Conservation (phyloP, 2,888 invertebrate genomes). For the Erebia epiphron region DNA sequence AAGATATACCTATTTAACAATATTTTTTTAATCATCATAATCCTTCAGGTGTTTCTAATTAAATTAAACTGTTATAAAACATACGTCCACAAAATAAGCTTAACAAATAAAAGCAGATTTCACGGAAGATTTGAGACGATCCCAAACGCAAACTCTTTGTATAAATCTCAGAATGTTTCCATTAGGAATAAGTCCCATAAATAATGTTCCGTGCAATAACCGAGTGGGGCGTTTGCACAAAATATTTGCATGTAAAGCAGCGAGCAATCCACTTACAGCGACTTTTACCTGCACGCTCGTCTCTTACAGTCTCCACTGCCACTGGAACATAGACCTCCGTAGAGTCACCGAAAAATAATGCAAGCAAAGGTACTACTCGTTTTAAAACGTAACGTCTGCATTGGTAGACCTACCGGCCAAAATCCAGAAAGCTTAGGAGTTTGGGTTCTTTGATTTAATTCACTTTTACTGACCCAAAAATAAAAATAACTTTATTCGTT, state of each 20-base stretch:
- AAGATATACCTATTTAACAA: no score
- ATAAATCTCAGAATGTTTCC: constrained; percentile 32
- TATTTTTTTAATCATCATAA: no score
- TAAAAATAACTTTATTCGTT: no score
- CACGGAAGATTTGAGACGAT: constrained; percentile 22
- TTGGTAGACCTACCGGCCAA: no score
- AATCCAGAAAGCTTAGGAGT: no score
- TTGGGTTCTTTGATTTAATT: no score
- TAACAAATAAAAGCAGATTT: constrained; percentile 9
- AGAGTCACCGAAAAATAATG: constrained; percentile 46
- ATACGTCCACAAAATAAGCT: background rate
- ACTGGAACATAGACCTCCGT: constrained; percentile 44
- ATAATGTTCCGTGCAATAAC: constrained; percentile 43
- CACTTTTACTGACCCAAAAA: no score
- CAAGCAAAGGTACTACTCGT: no score
- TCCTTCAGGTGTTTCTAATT: no score
- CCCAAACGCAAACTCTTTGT: constrained; percentile 20
- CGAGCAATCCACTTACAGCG: constrained; percentile 80
- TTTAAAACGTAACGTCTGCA: no score
- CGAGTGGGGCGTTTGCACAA: constrained; percentile 66
- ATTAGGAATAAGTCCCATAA: constrained; percentile 42
- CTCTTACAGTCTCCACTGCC: constrained; percentile 62
- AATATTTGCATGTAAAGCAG: constrained; percentile 81
- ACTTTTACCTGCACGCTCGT: constrained; percentile 78
- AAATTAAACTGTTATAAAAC: background rate